Conservation (phyloP, 2,888 invertebrate genomes). For the Drosophila sordidapex region DNA sequence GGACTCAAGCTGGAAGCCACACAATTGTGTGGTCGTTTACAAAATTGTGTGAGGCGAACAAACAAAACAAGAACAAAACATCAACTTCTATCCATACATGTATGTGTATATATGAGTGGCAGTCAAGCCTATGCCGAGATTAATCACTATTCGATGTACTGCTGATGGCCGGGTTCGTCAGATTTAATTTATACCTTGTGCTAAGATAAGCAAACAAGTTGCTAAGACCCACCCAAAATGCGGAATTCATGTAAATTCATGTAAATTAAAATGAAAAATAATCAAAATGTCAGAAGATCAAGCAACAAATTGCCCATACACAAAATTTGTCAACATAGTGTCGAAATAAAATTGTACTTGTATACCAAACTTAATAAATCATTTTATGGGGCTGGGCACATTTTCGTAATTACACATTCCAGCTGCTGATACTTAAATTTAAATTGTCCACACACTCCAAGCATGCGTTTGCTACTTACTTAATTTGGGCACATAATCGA, state of each 20-base stretch:
- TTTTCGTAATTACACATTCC: constrained; percentile 55
- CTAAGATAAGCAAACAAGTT: constrained; percentile 31
- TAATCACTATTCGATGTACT: constrained; percentile 61
- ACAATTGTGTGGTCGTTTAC: constrained; percentile 61
- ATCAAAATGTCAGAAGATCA: constrained; percentile 65
- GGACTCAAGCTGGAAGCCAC: constrained; percentile 61
- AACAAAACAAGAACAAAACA: constrained; percentile 35
- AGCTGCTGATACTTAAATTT: constrained; percentile 42
- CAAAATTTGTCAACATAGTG: constrained; percentile 59
- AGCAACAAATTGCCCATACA: constrained; percentile 65
- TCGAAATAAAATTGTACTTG: constrained; percentile 42
- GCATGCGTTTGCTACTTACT: constrained; percentile 27
- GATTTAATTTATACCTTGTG: constrained; percentile 19
- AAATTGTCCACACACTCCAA: constrained; percentile 46
- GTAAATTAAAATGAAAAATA: constrained; percentile 9
- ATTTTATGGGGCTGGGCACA: constrained; percentile 52
- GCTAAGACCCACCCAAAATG: constrained; percentile 55
- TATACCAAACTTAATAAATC: constrained; percentile 57
- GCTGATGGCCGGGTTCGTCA: constrained; percentile 41
- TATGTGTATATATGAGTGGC: constrained; percentile 4
- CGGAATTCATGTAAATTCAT: constrained; percentile 29
- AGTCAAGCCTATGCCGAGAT: constrained; percentile 51
- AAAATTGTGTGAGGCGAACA: constrained; percentile 17
- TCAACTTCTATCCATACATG: constrained; percentile 1
- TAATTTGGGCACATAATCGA: constrained; percentile 54